Conservation (phyloP, 1,140 invertebrate species). For the Arctopsyche grandis region DNA sequence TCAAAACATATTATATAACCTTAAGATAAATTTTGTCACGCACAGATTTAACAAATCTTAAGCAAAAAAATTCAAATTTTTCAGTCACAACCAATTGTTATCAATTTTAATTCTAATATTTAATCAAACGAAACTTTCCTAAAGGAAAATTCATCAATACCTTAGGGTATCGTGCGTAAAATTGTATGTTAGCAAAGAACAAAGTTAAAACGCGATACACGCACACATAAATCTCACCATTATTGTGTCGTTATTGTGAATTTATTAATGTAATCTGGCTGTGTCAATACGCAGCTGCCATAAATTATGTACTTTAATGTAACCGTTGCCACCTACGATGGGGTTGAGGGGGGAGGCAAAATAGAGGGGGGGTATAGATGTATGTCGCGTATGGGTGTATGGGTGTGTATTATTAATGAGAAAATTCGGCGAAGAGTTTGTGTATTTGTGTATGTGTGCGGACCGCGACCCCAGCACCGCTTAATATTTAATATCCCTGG, state of each 20-base stretch:
- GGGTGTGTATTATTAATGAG: not conserved
- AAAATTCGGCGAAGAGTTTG: slow-evolving; percentile 1
- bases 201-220: not conserved
- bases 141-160: no score
- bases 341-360: no score
- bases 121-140: no score
- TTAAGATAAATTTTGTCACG: no score
- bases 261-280: slow-evolving; percentile 27
- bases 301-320: slow-evolving; percentile 23
- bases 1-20: no score
- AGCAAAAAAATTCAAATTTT: no score
- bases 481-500: slow-evolving; percentile 20
- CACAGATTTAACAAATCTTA: no score
- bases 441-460: not conserved
- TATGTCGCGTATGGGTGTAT: not conserved
- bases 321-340: not conserved
- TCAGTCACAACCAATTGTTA: no score
- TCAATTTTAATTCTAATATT: no score
- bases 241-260: slow-evolving; percentile 27
- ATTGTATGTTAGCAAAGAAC: no score
- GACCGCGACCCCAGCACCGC: not conserved
- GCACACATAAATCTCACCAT: slow-evolving; percentile 16
- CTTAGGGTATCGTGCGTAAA: no score
- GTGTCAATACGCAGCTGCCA: not conserved
- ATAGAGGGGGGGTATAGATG: no score